Evolutionary conservation across 30 jellyfish, hydroid and myxozoan species (phyloP), one percentile per base, ranked within the genome.

Genomic region (Hydractinia symbiolongicarpus): DNA sequence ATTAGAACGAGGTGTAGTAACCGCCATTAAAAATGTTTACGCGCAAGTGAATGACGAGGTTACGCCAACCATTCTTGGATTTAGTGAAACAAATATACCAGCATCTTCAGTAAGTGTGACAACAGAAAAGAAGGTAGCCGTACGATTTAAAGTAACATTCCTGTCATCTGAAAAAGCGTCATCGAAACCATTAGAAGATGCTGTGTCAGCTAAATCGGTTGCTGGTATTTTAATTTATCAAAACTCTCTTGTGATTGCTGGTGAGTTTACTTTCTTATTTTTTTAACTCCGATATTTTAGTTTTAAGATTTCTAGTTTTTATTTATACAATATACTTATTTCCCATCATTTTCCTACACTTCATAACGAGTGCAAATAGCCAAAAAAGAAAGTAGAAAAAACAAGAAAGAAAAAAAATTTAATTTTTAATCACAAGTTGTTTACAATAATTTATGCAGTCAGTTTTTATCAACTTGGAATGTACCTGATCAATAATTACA

Each of bases 21-120:
- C 75, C 51, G 81, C 96, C 10, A 79, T 88, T 58, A 89, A 88
- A 77, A 84, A 88, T 55, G 74, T 80, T 13, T 88, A 82, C 61
- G 10, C 73, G n/a, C 51, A 74, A 74, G 62, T 16, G 9, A 50
- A 58, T 50, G 83, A 74, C 8, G n/a, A 50, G 5, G 83, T 74
- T n/a, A 5, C 10, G 5, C 83, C 83, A 30, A 55, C 14, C 13
- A 58, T 74, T 9, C 10, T 74, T 53, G 83, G 83, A 9, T 74
- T 74, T 10, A 74, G 83, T 50, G 83, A 74, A 55, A 58, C 83
- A 40, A 67, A 74, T 74, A 74, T 74, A 30, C 83, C 83, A 50
- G 62, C 61, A 1, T 30, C 83, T 8, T 74, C 62, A 9, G 68
- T 50, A 49, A 58, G 62, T 4, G 72, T 58, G 9, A 49, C 66